Conservation (phyloP, 2,888 invertebrate genomes). For the Eueremaeus valkanovi region DNA sequence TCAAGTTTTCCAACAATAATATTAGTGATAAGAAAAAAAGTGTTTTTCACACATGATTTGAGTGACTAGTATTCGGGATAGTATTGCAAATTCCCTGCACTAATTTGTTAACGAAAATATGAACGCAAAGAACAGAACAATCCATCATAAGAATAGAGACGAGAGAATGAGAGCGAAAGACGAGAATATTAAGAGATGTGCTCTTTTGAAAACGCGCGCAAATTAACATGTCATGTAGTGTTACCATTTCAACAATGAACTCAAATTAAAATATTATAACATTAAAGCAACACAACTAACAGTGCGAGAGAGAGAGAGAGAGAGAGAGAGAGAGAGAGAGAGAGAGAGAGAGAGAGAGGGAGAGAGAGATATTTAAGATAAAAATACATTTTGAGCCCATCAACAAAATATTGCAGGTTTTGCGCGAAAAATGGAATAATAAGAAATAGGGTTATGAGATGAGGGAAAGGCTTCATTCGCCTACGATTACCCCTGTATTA, state of each 20-base stretch:
- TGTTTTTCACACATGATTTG: not conserved
- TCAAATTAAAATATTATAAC: no score
- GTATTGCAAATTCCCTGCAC: not conserved
- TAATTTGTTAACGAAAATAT: not conserved
- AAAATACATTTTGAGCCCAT: no score
- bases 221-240: not conserved
- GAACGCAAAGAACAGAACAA: not conserved
- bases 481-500: no score
- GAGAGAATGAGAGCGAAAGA: not conserved
- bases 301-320: no score
- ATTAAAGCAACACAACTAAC: no score
- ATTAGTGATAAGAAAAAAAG: not conserved
- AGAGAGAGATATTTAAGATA: no score
- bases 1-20: not conserved
- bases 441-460: no score
- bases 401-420: no score
- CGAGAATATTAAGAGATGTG: not conserved
- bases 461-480: no score
- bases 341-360: constrained; percentile 24
- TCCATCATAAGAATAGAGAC: not conserved
- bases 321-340: constrained; percentile 8
- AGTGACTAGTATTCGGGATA: not conserved
- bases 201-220: not conserved
- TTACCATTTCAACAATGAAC: not conserved
- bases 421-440: no score